These are phyloP conservation scores for Zaprionus vittiger DNA, from an alignment of 1,140 invertebrate genomes.

Conservation along the genomic window DNA sequence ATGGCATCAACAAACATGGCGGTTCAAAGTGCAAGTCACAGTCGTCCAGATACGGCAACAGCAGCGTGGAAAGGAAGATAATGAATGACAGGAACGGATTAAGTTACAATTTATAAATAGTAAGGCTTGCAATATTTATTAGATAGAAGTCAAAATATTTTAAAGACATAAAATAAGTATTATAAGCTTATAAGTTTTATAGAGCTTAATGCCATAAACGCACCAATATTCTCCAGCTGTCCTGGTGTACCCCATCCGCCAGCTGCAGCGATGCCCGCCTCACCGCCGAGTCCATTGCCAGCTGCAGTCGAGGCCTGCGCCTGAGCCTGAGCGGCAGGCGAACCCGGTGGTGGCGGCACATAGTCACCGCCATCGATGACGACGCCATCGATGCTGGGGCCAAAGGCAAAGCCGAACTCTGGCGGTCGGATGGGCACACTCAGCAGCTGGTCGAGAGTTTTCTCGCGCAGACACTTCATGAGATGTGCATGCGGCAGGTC, in stretches of 20 bases:
- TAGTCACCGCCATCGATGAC: constrained; percentile 86
- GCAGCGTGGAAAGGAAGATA: constrained; percentile 10
- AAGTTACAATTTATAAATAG: constrained; percentile 9
- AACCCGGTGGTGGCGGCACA: constrained; percentile 75
- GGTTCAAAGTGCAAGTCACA: constrained; percentile 60
- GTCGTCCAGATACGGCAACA: constrained; percentile 28
- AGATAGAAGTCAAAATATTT: neutral
- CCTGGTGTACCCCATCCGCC: constrained; percentile 82
- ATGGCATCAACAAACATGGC: constrained; percentile 85
- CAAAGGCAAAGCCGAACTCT: constrained; percentile 94
- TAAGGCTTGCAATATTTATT: neutral
- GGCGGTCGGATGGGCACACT: constrained; percentile 91
- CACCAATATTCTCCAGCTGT: constrained; percentile 80
- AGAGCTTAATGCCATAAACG: constrained; percentile 8
- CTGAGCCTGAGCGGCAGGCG: constrained; percentile 70
- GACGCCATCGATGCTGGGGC: constrained; percentile 95
- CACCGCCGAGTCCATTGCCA: constrained; percentile 72
- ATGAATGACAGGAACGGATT: constrained; percentile 17
- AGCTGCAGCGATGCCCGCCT: constrained; percentile 80
- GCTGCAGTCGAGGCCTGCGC: constrained; percentile 71
- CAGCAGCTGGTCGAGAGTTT: constrained; percentile 89
- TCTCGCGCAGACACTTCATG: constrained; percentile 93
- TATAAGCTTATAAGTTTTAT: neutral
- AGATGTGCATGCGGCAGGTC: constrained; percentile 89
- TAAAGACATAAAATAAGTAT: neutral